These are phyloP conservation scores for Regulus satrapa DNA, from an alignment of 2,113 vertebrate genomes.

Conservation along the genomic window DNA sequence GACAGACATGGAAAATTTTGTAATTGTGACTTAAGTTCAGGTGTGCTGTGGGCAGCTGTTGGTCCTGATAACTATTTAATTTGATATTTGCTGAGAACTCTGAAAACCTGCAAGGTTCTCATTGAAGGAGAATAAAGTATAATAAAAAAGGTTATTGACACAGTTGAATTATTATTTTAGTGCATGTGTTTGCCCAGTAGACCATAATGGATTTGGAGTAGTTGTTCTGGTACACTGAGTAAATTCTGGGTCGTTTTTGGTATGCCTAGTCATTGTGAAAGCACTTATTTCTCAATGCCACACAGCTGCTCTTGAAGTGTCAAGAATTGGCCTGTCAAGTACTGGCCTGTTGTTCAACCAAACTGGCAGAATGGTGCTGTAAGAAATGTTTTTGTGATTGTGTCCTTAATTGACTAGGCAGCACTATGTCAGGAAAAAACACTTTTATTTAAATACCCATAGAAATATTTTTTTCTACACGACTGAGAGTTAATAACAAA, in stretches of 20 bases:
- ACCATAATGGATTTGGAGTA: constrained; percentile 62
- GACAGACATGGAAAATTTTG: neutral
- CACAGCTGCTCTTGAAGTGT: constrained; percentile 13
- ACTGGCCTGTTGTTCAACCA: neutral
- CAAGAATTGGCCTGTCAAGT: neutral
- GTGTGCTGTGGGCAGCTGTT: neutral
- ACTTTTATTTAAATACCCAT: neutral
- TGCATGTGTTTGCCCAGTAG: constrained; percentile 42
- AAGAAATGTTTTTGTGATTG: neutral
- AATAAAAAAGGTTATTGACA: constrained; percentile 23
- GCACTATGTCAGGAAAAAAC: neutral
- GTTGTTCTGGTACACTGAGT: constrained; percentile 48
- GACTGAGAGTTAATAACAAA: neutral
- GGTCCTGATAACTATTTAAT: neutral
- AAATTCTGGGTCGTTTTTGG: constrained; percentile 35
- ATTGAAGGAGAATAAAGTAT: neutral
- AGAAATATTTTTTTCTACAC: neutral
- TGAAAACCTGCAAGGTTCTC: neutral
- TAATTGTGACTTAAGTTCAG: neutral
- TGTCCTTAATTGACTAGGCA: neutral
- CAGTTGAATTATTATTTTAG: constrained; percentile 22
- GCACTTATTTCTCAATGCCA: constrained; percentile 29
- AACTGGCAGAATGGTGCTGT: neutral
- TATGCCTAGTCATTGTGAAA: constrained; percentile 36
- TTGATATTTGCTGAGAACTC: neutral